phyloP scores from a whole-genome alignment of 2,888 invertebrate genomes.

The Unio delphinus region DNA sequence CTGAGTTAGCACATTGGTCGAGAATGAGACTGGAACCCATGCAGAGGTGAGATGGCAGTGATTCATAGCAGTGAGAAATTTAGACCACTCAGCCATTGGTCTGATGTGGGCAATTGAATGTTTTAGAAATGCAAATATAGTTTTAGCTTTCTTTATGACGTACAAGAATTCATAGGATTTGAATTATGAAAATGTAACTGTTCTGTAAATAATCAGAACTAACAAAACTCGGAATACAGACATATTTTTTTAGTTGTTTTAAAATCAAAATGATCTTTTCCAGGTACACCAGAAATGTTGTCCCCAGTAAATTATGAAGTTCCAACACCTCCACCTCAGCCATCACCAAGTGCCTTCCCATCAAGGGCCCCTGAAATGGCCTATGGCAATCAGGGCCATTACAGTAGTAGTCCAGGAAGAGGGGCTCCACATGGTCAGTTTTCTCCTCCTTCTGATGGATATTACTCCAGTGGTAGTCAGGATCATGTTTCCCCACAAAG shows the following conservation, averaged over 20 bases:
- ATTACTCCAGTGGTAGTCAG: slow-evolving; percentile 18
- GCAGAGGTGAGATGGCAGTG: no score
- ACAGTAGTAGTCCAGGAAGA: slow-evolving; percentile 19
- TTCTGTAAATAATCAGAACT: not conserved
- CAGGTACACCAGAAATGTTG: slow-evolving; percentile 65
- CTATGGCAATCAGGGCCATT: slow-evolving; percentile 24
- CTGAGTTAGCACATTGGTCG: no score
- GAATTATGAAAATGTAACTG: not conserved
- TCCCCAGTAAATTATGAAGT: slow-evolving; percentile 60
- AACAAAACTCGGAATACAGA: no score
- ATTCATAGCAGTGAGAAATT: no score
- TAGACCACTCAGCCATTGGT: no score
- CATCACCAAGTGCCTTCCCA: slow-evolving; percentile 61
- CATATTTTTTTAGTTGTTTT: no score
- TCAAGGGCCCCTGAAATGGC: slow-evolving; percentile 19
- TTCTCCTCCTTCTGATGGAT: slow-evolving; percentile 25
- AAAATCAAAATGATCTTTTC: not conserved
- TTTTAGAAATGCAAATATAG: no score
- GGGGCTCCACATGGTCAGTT: slow-evolving; percentile 19
- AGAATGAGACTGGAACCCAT: no score
- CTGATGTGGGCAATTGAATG: no score
- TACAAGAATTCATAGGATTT: no score
- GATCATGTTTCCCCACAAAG: slow-evolving; percentile 25
- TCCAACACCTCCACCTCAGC: slow-evolving; percentile 65
- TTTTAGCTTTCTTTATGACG: no score